phyloP scores from a whole-genome alignment of 1,140 invertebrate species.

The Ips typographus region DNA sequence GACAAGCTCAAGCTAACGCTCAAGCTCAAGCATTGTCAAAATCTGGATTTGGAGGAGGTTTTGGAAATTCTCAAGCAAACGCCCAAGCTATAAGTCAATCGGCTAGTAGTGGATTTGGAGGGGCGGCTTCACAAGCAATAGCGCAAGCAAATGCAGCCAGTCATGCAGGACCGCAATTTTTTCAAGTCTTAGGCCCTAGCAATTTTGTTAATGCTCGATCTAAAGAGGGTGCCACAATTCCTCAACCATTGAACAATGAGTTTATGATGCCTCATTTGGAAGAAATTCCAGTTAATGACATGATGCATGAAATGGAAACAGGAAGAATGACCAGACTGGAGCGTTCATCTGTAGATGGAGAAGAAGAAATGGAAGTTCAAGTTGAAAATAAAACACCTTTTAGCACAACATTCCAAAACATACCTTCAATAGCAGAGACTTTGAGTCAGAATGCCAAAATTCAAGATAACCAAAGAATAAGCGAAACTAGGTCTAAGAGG shows the following conservation, averaged over 20 bases:
- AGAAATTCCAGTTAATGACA: neutral
- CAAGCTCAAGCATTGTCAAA: neutral
- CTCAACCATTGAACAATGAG: neutral
- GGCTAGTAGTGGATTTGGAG: slow-evolving; percentile 10
- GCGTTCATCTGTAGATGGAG: neutral
- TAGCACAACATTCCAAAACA: too few species aligned
- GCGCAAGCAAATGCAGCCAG: slow-evolving; percentile 1
- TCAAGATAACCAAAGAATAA: too few species aligned
- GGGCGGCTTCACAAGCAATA: neutral
- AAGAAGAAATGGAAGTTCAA: too few species aligned
- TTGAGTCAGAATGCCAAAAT: too few species aligned
- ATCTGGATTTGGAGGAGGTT: neutral
- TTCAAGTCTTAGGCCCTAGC: neutral
- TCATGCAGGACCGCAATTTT: slow-evolving; percentile 12
- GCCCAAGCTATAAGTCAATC: slow-evolving; percentile 14
- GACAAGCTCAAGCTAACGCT: slow-evolving; percentile 8
- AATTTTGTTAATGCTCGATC: neutral
- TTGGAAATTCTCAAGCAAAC: slow-evolving; percentile 10
- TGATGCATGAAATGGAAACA: slow-evolving; percentile 13
- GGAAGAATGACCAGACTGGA: slow-evolving; percentile 2
- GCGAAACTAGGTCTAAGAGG: neutral
- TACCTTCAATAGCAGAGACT: too few species aligned
- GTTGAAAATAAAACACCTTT: too few species aligned
- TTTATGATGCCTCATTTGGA: slow-evolving; percentile 8
- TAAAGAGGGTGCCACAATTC: neutral